Evolutionary conservation across 2,797 vertebrate species (phyloP), one percentile per base, ranked within the genome.

Genomic region (Sebastes steindachneri): DNA sequence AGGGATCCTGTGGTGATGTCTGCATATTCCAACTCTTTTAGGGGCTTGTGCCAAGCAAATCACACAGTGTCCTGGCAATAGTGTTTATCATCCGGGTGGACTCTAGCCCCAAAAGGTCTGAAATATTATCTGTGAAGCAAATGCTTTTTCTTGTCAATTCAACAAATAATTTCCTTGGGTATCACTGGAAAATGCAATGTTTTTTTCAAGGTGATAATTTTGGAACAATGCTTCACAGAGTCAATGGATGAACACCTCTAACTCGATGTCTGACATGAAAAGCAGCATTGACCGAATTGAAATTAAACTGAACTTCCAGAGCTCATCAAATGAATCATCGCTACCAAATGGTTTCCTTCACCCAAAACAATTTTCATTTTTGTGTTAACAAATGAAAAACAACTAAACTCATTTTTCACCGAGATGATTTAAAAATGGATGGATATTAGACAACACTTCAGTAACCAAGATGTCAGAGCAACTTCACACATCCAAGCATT

Each of bases 81-180:
- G 48, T 73, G 48, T 75, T 80, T 84, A 82, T 87, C 57, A 88
- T 88, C 35, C 65, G 73, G 68, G 88, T 85, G 79, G 81, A 87
- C 74, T 86, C 55, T 64, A 90, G 94, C 93, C 92, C 92, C 90
- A 93, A 93, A 94, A 93, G 83, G 89, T 92, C 90, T 93, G 93
- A 90, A 90, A 90, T 84, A 55, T 82, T 75, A 93, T 96, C 94
- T 96, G 93, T 96, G 94, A 96, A 96, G 95, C 95, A 94, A 93
- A 91, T 91, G 86, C 81, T 90, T 80, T 84, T 84, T 82, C 48
- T 86, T 72, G 29, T 69, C 68, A 81, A 79, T 68, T 84, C 15
- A 62, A 51, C 5, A 63, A 37, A 75, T 67, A 9, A 21, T 28
- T 6, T 9, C 66, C 76, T 71, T 17, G 31, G 9, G 11, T 68